Conservation (phyloP, 2,113 vertebrate genomes). For the Eretmochelys imbricata region DNA sequence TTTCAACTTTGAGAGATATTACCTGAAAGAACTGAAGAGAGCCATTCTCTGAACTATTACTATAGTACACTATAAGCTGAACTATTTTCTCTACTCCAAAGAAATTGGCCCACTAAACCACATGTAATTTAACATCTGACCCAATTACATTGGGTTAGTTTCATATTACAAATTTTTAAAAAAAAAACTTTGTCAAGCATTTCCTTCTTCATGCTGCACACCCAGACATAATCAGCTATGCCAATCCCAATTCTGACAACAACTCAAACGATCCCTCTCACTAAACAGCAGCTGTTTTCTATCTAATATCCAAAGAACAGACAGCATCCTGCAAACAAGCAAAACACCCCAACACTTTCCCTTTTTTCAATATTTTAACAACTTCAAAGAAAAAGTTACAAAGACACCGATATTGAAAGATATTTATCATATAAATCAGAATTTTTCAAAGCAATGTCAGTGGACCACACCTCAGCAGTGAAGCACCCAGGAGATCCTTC, state of each 20-base stretch:
- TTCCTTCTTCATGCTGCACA: constrained; percentile 35
- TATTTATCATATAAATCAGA: neutral
- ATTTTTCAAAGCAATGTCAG: neutral
- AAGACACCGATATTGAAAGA: neutral
- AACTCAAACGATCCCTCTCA: constrained; percentile 39
- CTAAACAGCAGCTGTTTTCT: constrained; percentile 48
- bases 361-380: constrained; percentile 20
- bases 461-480: neutral
- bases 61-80: neutral
- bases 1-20: constrained; percentile 26
- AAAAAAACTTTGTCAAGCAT: constrained; percentile 29
- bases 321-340: neutral
- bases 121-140: constrained; percentile 30
- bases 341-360: neutral
- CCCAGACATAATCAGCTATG: constrained; percentile 31
- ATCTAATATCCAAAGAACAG: constrained; percentile 22
- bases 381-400: constrained; percentile 2
- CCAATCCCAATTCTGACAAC: constrained; percentile 56
- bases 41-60: constrained; percentile 8
- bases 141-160: constrained; percentile 50
- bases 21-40: neutral
- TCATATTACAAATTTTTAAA: neutral
- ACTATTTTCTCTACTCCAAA: constrained; percentile 48
- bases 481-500: neutral
- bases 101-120: constrained; percentile 50